phyloP scores from a whole-genome alignment of 2,113 vertebrate genomes.

The Ptychochromis oligacanthus region DNA sequence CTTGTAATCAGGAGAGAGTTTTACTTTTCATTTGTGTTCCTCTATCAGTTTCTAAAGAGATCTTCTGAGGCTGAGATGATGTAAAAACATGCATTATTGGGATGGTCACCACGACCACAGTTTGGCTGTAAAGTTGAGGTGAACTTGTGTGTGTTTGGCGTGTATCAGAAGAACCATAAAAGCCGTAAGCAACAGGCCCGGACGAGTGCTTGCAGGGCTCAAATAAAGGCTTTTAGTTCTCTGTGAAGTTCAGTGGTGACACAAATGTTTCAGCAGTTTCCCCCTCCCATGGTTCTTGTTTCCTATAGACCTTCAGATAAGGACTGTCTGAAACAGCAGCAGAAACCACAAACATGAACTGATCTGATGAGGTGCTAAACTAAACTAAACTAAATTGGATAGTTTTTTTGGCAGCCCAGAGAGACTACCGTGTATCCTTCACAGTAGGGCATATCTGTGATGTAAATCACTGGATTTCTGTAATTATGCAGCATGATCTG shows the following conservation, averaged over 20 bases:
- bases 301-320: constrained; percentile 49
- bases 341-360: constrained; percentile 20
- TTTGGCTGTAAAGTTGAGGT: neutral
- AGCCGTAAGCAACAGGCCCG: neutral
- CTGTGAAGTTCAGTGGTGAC: constrained; percentile 18
- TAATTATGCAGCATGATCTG: neutral
- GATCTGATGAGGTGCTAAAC: constrained; percentile 26
- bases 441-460: neutral
- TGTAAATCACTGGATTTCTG: neutral
- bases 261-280: constrained; percentile 5
- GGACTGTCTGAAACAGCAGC: neutral
- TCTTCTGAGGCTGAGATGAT: neutral
- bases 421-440: neutral
- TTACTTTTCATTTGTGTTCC: neutral
- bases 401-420: neutral
- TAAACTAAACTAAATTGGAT: constrained; percentile 5
- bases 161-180: neutral
- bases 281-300: constrained; percentile 22
- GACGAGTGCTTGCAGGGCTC: neutral
- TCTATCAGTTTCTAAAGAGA: neutral
- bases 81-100: neutral
- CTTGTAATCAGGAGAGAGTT: neutral
- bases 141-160: neutral
- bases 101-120: neutral
- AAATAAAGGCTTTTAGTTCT: neutral